Base-by-base conservation (phyloP, 1,140 invertebrate species). In the Riptortus pedestris region DNA sequence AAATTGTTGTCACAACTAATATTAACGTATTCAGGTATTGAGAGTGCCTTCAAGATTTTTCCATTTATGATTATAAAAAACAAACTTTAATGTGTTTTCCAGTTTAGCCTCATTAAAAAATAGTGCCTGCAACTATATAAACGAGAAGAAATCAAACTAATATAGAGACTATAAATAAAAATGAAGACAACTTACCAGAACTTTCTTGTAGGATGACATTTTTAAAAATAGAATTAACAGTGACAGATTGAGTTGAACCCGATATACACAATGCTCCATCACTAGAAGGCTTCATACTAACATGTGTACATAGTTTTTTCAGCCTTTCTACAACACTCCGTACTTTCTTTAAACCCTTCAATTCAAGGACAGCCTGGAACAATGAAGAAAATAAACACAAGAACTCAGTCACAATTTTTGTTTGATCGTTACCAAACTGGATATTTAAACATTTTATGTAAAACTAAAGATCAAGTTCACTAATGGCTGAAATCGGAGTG, bases 271-370 rank as follows among this genome's bases (percentile, higher is more conserved):
- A 74, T 66, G 83, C 78, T 9, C 90, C 91, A 62, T 76, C 74
- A 31, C 80, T 79, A 62, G 83, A 86, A 0, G 86, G 88, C 66
- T 80, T 79, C 3, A 94, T 75, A n/a, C 79, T 78, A 24, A 93
- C 73, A 65, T 78, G 78, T 0, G 84, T 77, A 43, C 82, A 84
- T 72, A 92, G 81, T 61, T 83, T 86, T 71, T 86, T 88, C 80
- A 93, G 85, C 68, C 85, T 80, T 51, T 93, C 91, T 12, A 92
- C 82, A 2, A 90, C 82, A 70, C 81, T 85, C 64, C 84, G 80
- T 14, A 93, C 70, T 33, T 86, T 75, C 70, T 87, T 90, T 24
- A 92, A 73, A 27, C 82, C 75, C 14, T 90, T 88, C 74, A 92
- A 75, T 65, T 85, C 81, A 66, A 92, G 81, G 24, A 85, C 85